Percentiles rank a stretch among this genome's conserved stretches.
phyloP scores from a whole-genome alignment of 1,140 invertebrate species.

The Pseudachorutes palmiensis region DNA sequence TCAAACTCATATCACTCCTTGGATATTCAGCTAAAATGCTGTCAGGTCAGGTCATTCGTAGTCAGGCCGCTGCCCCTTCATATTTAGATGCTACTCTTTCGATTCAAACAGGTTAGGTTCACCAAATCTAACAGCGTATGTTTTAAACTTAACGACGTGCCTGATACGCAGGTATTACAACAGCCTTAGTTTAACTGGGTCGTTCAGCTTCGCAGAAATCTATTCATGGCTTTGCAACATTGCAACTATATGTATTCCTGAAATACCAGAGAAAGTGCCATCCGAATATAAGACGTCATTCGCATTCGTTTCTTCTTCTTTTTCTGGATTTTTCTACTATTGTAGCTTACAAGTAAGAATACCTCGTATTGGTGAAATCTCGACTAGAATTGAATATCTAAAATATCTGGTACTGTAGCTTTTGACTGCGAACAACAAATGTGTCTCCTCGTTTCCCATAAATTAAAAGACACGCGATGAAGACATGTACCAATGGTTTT shows the following conservation, averaged over 20 bases:
- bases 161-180: conserved; percentile 58
- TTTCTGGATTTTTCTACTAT: conserved; percentile 59
- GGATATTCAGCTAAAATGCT: conserved; percentile 68
- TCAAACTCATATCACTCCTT: conserved; percentile 69
- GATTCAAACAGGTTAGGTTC: conserved; percentile 52
- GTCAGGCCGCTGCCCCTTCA: conserved; percentile 70
- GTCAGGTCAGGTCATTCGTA: conserved; percentile 57
- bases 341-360: conserved; percentile 56
- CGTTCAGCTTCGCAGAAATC: conserved; percentile 73
- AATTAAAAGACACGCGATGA: too few species aligned
- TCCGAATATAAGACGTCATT: conserved; percentile 52
- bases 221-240: conserved; percentile 72
- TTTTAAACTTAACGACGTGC: conserved; percentile 9
- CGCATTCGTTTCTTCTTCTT: conserved; percentile 60
- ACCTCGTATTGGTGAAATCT: not conserved
- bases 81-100: conserved; percentile 55
- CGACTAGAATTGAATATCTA: conserved; percentile 5
- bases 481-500: too few species aligned
- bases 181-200: conserved; percentile 60
- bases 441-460: too few species aligned
- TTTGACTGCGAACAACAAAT: too few species aligned
- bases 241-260: conserved; percentile 71
- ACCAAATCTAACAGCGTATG: too few species aligned
- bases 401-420: too few species aligned
- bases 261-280: conserved; percentile 66